A percentile compares a stretch with the other conserved stretches of the same genome.
These are phyloP conservation scores for Tenebrio molitor DNA, from an alignment of 1,140 invertebrate species.

Conservation along the genomic window DNA sequence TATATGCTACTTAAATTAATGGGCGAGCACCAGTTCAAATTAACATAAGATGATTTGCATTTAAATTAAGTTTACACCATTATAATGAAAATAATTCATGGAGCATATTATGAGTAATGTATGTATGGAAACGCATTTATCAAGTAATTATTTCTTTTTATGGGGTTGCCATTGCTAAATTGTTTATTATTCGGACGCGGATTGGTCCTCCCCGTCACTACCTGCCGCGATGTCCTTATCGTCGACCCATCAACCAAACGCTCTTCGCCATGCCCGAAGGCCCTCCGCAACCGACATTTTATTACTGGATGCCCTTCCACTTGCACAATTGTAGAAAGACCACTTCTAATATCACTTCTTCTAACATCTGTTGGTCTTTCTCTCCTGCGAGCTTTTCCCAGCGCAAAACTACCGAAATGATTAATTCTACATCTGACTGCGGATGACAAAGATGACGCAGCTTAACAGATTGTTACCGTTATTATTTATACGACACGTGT, in stretches of 20 bases:
- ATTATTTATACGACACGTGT: too few relatives aligned
- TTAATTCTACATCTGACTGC: too few relatives aligned
- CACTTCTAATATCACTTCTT: too few relatives aligned
- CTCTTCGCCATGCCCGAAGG: not conserved
- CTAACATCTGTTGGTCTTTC: too few relatives aligned
- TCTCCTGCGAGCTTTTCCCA: too few relatives aligned
- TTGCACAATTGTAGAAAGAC: too few relatives aligned
- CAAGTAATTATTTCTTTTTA: constrained; percentile 44
- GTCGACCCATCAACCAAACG: not conserved
- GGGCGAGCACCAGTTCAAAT: constrained; percentile 63
- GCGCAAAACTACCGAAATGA: too few relatives aligned
- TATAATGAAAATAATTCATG: constrained; percentile 65
- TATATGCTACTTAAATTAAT: constrained; percentile 67
- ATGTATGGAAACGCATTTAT: constrained; percentile 58
- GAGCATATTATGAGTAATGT: constrained; percentile 60
- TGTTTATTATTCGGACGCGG: constrained; percentile 17
- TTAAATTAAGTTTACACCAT: constrained; percentile 67
- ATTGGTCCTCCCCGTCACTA: not conserved
- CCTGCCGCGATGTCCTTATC: constrained; percentile 6
- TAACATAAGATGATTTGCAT: constrained; percentile 68
- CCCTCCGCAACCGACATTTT: not conserved
- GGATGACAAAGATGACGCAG: too few relatives aligned
- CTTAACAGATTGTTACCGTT: too few relatives aligned
- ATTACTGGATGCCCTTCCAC: too few relatives aligned
- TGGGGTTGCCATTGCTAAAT: constrained; percentile 24